Percentiles rank a stretch among this genome's conserved stretches.
These are phyloP conservation scores for Pseudomugil tenellus DNA, from an alignment of 2,797 vertebrate genomes.

Conservation along the genomic window DNA sequence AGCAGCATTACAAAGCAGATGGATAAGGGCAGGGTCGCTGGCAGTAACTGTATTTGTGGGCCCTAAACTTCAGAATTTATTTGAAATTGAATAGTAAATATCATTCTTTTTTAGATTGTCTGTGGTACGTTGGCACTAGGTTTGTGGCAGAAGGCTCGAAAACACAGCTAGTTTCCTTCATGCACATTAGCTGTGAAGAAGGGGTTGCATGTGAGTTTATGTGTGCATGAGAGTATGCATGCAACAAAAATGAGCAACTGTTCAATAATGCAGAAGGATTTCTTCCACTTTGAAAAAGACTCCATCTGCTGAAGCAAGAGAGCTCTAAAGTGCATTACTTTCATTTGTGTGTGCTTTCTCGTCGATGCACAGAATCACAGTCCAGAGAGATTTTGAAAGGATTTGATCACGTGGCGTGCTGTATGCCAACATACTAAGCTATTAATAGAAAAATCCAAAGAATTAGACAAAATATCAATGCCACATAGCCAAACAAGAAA, in stretches of 20 bases:
- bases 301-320: slow-evolving; percentile 2
- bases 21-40: too few species aligned
- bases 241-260: background rate
- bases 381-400: slow-evolving; percentile 22
- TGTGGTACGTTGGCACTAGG: background rate
- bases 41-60: too few species aligned
- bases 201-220: background rate
- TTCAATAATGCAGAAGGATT: slow-evolving; percentile 38
- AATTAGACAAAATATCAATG: too few species aligned
- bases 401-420: slow-evolving; percentile 8
- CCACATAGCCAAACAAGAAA: too few species aligned
- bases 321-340: slow-evolving; percentile 9
- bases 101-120: background rate
- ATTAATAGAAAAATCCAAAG: too few species aligned
- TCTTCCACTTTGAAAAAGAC: slow-evolving; percentile 10
- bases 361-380: slow-evolving; percentile 6
- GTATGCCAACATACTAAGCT: slow-evolving; percentile 7
- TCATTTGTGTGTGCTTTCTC: background rate
- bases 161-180: slow-evolving; percentile 7
- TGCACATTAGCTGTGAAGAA: background rate
- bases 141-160: background rate
- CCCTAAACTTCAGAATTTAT: too few species aligned
- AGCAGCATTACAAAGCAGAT: too few species aligned
- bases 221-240: background rate
- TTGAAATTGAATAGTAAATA: too few species aligned